Base-by-base conservation (phyloP, 2,888 invertebrate genomes). In the Mythimna impura region DNA sequence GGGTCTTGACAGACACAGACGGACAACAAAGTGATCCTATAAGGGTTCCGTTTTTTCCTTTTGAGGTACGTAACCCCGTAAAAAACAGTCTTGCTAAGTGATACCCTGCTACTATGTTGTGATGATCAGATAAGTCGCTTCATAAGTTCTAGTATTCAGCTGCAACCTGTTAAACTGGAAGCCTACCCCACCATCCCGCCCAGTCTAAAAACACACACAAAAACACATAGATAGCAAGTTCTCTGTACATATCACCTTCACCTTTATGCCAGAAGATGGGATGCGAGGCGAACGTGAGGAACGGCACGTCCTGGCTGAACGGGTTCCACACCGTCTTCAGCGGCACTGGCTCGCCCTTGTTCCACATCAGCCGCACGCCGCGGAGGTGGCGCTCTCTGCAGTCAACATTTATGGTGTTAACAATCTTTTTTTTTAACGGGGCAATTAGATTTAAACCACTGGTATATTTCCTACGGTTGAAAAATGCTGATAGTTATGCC, bases 321-420 rank as follows among this genome's bases (percentile, higher is more conserved):
- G 98, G 98, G 92, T 98, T 98, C 99, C 99, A 99, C 75, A 97
- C 97, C n/a, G 97, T 97, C 83, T 97, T 96, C 86, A 98, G 90
- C 52, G 97, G 95, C 58, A 98, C 89, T 0, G 98, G 97, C 88
- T 97, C 97, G 0, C 97, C 97, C 86, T 97, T 97, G 89, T 98
- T 98, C 98, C 98, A 98, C 96, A 98, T 97, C 62, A 98, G 93
- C 68, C 98, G 97, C 17, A 98, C 96, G 0, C 98, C 99, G 65
- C 97, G 96, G 83, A 97, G 97, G 87, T 98, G 97, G 68, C 98
- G 96, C 77, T 97, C 97, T 85, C 98, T 98, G 91, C 66, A 94
- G 92, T 82, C 63, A 63, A 83, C 68, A 54, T 50, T 34, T 7
- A 25, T n/a, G 7, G 14, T 14, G 66, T 47, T 43, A 69, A 22